Percentiles rank a stretch among this genome's conserved stretches.
Evolutionary conservation across 2,888 invertebrate genomes (phyloP).

Genomic region (Metalampra italica): DNA sequence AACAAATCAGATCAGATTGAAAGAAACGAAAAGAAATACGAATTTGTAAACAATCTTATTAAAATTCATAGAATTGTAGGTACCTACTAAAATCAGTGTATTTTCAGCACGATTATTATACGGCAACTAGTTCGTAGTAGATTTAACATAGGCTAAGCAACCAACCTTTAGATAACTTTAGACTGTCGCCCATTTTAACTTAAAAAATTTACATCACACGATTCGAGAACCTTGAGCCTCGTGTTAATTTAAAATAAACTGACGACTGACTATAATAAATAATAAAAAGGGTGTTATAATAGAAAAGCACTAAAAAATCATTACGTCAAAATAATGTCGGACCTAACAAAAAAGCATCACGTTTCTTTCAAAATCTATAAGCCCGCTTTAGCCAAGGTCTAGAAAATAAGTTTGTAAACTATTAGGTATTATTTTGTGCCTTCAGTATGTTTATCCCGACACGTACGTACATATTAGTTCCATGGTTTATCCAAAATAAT

Average conservation of each 20-base stretch:
- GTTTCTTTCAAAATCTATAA: constrained; percentile 1
- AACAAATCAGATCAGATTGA: too few relatives aligned
- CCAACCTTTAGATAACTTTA: constrained; percentile 63
- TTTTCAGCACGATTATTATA: too few relatives aligned
- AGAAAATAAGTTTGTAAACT: constrained; percentile 1
- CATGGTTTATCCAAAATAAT: too few relatives aligned
- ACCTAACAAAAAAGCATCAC: constrained; percentile 45
- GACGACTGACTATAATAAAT: constrained; percentile 37
- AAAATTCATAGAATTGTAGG: too few relatives aligned
- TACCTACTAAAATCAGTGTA: too few relatives aligned
- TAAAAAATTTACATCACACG: constrained; percentile 65
- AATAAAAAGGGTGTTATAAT: constrained; percentile 56
- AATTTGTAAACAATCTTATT: too few relatives aligned
- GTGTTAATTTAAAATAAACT: constrained; percentile 51
- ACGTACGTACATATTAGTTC: too few relatives aligned
- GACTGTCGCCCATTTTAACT: constrained; percentile 67
- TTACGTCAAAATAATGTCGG: constrained; percentile 64
- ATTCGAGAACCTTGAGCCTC: constrained; percentile 34
- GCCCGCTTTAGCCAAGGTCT: too few relatives aligned
- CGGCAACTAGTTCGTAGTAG: background rate
- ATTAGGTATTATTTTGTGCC: too few relatives aligned
- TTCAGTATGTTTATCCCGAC: too few relatives aligned
- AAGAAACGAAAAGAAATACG: too few relatives aligned
- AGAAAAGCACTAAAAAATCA: constrained; percentile 69
- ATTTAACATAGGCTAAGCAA: background rate